Evolutionary conservation across 2,888 invertebrate genomes (phyloP).

Genomic region (Epicampocera succincta): DNA sequence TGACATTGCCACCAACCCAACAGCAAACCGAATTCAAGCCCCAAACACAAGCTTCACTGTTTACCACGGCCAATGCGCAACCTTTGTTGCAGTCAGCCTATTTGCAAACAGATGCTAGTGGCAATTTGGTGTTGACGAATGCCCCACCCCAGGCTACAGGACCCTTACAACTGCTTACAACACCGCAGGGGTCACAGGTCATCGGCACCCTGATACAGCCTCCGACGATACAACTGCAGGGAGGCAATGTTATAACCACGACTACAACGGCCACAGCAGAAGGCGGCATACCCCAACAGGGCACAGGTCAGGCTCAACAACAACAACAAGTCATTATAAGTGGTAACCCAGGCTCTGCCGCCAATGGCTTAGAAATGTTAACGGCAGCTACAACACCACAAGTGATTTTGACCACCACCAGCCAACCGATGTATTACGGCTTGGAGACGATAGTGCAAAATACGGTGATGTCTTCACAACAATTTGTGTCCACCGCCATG

Average conservation of each 20-base stretch:
- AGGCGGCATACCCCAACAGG: constrained; percentile 81
- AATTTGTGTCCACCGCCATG: constrained; percentile 91
- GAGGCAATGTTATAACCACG: constrained; percentile 82
- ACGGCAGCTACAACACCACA: constrained; percentile 77
- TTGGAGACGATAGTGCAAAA: constrained; percentile 93
- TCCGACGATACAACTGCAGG: constrained; percentile 83
- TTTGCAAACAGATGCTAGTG: constrained; percentile 85
- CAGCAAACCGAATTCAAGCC: constrained; percentile 82
- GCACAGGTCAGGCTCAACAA: constrained; percentile 72
- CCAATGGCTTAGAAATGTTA: constrained; percentile 75
- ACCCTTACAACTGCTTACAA: constrained; percentile 84
- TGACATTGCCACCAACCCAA: constrained; percentile 84
- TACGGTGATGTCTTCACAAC: constrained; percentile 94
- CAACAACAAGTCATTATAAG: constrained; percentile 76
- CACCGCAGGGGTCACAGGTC: constrained; percentile 82
- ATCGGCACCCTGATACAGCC: constrained; percentile 85
- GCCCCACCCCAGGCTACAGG: constrained; percentile 76
- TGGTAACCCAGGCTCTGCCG: constrained; percentile 59
- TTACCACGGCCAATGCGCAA: constrained; percentile 83
- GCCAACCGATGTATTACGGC: constrained; percentile 91
- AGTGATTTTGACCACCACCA: constrained; percentile 84
- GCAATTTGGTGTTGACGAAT: constrained; percentile 84
- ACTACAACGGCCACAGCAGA: constrained; percentile 77
- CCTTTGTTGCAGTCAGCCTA: constrained; percentile 84
- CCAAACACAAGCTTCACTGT: constrained; percentile 80